These are phyloP conservation scores for Ciconia nigra DNA, from an alignment of 2,797 vertebrate genomes.

Conservation along the genomic window DNA sequence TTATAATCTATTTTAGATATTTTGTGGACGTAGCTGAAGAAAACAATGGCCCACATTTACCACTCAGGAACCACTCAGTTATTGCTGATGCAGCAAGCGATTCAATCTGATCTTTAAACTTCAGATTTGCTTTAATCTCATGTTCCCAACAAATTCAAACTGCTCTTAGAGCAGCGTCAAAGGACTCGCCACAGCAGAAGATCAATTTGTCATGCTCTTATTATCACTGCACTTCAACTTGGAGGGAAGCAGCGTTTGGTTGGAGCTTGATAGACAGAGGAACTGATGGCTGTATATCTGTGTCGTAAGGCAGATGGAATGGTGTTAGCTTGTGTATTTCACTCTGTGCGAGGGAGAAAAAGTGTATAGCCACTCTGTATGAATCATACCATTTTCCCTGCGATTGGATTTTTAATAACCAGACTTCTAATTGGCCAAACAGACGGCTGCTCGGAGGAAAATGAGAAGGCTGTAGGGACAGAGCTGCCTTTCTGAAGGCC, in stretches of 20 bases:
- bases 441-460: background rate
- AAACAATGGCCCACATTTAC: background rate
- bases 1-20: background rate
- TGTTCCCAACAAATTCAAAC: background rate
- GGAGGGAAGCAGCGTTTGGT: background rate
- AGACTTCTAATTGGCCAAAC: slow-evolving; percentile 2
- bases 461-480: background rate
- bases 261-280: background rate
- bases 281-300: background rate
- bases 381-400: background rate
- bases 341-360: background rate
- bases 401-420: slow-evolving; percentile 17
- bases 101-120: background rate
- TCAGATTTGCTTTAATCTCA: slow-evolving; percentile 33
- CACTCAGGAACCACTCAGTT: background rate
- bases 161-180: background rate
- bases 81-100: background rate
- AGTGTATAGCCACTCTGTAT: background rate
- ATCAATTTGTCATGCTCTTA: slow-evolving; percentile 19
- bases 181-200: slow-evolving; percentile 17
- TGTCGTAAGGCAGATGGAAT: background rate
- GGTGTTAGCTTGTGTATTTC: background rate
- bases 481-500: slow-evolving; percentile 13
- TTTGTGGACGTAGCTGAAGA: background rate
- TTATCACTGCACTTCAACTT: background rate